These are phyloP conservation scores for Rhinichthys osculus DNA, from an alignment of 2,797 vertebrate species.

Conservation along the genomic window DNA sequence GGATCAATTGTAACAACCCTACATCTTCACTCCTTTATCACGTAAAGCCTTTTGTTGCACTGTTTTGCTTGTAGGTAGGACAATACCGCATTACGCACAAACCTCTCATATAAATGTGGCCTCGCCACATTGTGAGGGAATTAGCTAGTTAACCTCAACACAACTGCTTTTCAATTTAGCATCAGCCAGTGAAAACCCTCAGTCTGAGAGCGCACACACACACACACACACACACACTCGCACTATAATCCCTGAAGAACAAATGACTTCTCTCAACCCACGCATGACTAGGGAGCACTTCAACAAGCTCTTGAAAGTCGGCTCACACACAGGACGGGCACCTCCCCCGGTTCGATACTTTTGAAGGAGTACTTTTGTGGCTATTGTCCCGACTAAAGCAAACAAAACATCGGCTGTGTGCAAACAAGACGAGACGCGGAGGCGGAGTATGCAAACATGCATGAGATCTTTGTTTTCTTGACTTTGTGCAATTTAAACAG, in stretches of 20 bases:
- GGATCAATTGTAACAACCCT: slow-evolving; percentile 16
- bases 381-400: slow-evolving; percentile 73
- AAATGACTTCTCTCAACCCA: slow-evolving; percentile 77
- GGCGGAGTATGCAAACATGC: slow-evolving; percentile 43
- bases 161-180: slow-evolving; percentile 79
- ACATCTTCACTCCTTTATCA: slow-evolving; percentile 18
- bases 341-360: slow-evolving; percentile 74
- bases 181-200: slow-evolving; percentile 66
- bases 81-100: slow-evolving; percentile 67
- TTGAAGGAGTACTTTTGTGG: slow-evolving; percentile 70
- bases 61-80: slow-evolving; percentile 45
- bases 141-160: slow-evolving; percentile 81
- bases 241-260: slow-evolving; percentile 63
- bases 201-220: slow-evolving; percentile 30
- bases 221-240: slow-evolving; percentile 36
- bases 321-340: slow-evolving; percentile 69
- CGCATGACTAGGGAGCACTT: slow-evolving; percentile 72
- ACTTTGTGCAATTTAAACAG: slow-evolving; percentile 36
- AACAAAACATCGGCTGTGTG: slow-evolving; percentile 77
- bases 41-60: slow-evolving; percentile 25
- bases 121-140: slow-evolving; percentile 72
- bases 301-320: slow-evolving; percentile 75
- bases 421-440: slow-evolving; percentile 70
- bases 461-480: slow-evolving; percentile 45
- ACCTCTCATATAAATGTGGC: slow-evolving; percentile 73